Percentiles rank a stretch among this genome's conserved stretches.
Evolutionary conservation across 2,888 invertebrate species (phyloP).

Genomic region (Morinoia aosen): DNA sequence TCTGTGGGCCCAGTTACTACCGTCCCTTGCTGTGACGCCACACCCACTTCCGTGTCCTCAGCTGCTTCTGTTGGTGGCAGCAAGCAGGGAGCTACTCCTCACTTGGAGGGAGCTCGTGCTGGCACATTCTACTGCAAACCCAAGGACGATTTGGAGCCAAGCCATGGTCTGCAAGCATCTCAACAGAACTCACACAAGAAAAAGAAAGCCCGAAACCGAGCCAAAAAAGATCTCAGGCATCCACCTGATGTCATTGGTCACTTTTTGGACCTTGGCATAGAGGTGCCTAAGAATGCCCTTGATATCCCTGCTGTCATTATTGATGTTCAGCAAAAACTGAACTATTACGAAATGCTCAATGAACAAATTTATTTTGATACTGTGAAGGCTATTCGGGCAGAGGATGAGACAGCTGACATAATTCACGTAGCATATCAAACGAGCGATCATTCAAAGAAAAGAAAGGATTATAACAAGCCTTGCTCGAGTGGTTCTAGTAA

Average conservation of each 20-base stretch:
- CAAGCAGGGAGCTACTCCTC: neutral
- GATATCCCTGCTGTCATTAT: neutral
- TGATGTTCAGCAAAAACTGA: neutral
- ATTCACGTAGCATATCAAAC: neutral
- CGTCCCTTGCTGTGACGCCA: neutral
- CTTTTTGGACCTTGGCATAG: conserved; percentile 25
- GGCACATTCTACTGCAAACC: neutral
- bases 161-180: neutral
- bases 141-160: neutral
- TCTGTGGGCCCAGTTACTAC: neutral
- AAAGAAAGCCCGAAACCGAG: neutral
- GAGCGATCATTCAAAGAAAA: neutral
- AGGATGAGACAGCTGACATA: neutral
- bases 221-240: neutral
- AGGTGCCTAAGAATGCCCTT: neutral
- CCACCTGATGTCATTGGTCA: conserved; percentile 28
- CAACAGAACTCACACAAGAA: neutral
- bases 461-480: neutral
- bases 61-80: neutral
- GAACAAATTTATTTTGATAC: neutral
- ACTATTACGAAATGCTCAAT: conserved; percentile 29
- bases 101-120: neutral
- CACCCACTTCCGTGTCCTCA: neutral
- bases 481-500: neutral
- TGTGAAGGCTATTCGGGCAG: neutral